These are phyloP conservation scores for Augochlora pura DNA, from an alignment of 1,140 invertebrate species.

Conservation along the genomic window DNA sequence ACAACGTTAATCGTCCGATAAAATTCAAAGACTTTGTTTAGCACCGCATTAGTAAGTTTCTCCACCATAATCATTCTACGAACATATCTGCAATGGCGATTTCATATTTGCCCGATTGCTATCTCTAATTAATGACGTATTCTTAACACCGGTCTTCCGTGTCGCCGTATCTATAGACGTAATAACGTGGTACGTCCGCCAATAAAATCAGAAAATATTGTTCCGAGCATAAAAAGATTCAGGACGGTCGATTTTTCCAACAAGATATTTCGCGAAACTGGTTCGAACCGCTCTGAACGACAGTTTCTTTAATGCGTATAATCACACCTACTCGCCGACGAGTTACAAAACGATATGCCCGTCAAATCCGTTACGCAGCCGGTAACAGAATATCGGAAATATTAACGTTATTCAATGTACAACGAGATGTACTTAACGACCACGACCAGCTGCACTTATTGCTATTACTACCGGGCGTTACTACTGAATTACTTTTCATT, in stretches of 20 bases:
- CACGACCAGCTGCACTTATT: conserved; percentile 28
- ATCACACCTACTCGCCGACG: background rate
- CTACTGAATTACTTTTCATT: conserved; percentile 44
- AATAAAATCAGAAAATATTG: background rate
- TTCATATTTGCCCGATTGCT: no score
- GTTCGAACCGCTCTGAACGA: conserved; percentile 15
- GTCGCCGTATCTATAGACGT: background rate
- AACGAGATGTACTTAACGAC: conserved; percentile 18
- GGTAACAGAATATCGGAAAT: conserved; percentile 8
- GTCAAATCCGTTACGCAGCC: conserved; percentile 18
- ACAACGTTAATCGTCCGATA: no score
- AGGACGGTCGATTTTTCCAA: conserved; percentile 5
- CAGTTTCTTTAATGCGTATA: conserved; percentile 17
- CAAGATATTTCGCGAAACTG: conserved; percentile 20
- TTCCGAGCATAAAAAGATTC: background rate
- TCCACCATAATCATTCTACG: no score
- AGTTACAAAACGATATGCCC: conserved; percentile 11
- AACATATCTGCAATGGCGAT: no score
- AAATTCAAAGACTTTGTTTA: no score
- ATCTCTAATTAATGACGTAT: background rate
- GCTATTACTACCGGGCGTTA: conserved; percentile 42
- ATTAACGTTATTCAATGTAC: conserved; percentile 32
- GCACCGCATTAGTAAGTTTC: no score
- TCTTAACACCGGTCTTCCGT: background rate
- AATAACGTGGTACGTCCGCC: background rate